Evolutionary conservation across 2,797 vertebrate species (phyloP).

Genomic region (Cercopithecus mitis): DNA sequence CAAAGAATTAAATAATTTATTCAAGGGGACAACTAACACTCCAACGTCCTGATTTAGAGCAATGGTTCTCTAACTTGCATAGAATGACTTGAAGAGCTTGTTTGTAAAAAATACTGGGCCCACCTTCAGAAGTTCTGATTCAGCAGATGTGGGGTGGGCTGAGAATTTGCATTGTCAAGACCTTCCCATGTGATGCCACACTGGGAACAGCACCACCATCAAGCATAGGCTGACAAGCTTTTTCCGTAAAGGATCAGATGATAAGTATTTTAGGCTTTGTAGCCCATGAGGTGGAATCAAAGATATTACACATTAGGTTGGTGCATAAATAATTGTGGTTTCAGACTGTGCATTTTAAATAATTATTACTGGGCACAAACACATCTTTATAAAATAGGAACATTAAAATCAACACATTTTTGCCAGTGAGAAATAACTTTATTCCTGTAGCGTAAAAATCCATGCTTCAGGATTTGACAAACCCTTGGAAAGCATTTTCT

Average conservation of each 20-base stretch:
- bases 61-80: conserved; percentile 11
- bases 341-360: neutral
- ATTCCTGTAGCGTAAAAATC: neutral
- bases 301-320: neutral
- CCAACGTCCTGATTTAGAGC: neutral
- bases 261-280: conserved; percentile 15
- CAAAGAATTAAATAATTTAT: conserved; percentile 20
- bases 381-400: neutral
- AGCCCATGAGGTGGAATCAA: conserved; percentile 4
- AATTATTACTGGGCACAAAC: neutral
- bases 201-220: neutral
- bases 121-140: neutral
- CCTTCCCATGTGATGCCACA: neutral
- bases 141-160: neutral
- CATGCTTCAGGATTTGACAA: neutral
- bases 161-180: neutral
- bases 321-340: neutral
- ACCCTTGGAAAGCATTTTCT: neutral
- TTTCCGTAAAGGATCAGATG: conserved; percentile 4
- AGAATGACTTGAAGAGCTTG: neutral
- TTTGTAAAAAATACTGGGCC: neutral
- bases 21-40: neutral
- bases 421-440: neutral
- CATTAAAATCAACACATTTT: neutral
- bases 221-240: neutral